These are phyloP conservation scores for Collichthys lucidus DNA, from an alignment of 2,113 vertebrate species.

Conservation along the genomic window DNA sequence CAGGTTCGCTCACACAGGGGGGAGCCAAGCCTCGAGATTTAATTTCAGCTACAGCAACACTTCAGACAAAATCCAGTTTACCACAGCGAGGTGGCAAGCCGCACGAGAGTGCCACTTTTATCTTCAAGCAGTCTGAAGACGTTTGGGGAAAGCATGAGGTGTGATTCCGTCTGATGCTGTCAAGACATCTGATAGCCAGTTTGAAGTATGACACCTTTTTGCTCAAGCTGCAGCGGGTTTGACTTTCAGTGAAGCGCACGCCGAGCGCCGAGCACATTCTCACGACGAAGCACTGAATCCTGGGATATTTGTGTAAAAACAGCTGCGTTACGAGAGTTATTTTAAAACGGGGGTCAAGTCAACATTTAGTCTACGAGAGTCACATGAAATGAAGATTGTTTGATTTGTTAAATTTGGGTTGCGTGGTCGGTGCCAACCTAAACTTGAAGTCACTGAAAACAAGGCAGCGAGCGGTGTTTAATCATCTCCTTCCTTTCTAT, in stretches of 20 bases:
- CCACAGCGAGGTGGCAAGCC: slow-evolving; percentile 5
- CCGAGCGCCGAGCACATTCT: not conserved
- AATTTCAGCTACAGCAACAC: slow-evolving; percentile 12
- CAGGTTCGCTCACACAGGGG: not conserved
- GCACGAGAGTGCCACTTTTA: not conserved
- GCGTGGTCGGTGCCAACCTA: not conserved
- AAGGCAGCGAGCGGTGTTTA: not conserved
- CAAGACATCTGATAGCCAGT: slow-evolving; percentile 19
- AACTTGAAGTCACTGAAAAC: slow-evolving; percentile 6
- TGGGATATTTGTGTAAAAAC: not conserved
- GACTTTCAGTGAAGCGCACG: not conserved
- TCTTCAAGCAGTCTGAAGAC: not conserved
- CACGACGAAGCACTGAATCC: not conserved
- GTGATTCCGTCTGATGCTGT: not conserved
- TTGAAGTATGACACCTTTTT: slow-evolving; percentile 7
- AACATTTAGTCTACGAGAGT: not conserved
- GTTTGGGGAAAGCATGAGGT: not conserved
- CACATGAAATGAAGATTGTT: not conserved
- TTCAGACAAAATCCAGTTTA: not conserved
- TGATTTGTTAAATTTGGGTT: not conserved
- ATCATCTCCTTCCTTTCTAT: not conserved
- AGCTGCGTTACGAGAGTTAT: not conserved
- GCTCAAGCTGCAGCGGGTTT: not conserved
- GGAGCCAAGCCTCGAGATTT: not conserved
- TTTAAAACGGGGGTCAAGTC: not conserved